Base-by-base conservation (phyloP, 2,797 vertebrate species). In the Neoniphon sammara region DNA sequence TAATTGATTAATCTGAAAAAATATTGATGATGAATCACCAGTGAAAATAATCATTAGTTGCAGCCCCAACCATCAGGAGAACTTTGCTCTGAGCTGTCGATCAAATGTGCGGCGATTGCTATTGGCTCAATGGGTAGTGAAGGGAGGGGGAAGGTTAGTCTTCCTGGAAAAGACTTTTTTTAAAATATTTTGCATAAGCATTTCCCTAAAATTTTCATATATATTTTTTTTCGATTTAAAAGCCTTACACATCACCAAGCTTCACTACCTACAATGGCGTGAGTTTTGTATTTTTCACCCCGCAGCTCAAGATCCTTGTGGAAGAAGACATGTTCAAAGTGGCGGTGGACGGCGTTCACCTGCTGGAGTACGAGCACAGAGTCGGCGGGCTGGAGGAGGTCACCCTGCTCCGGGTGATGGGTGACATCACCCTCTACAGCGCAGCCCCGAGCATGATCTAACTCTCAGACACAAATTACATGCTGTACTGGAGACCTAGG, bases 241-340 rank as follows among this genome's bases (percentile, higher is more conserved):
- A n/a, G 5, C 47, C 47, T 7, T n/a, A 20, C n/a, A 50, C 46
- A 47, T 47, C 46, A 50, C n/a, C n/a, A 21, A 50, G 18, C 6
- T 50, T 7, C 47, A 50, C n/a, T 20, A 21, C 18, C 47, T 50
- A 21, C 9, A 5, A 50, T 20, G 47, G 15, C 5, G 15, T 46
- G 2, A 14, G 23, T 4, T 17, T 34, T 34, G 31, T 7, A 34
- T 34, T 34, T 34, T 17, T 66, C 18, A 60, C 59, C 20, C 77
- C 84, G 7, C 93, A 99, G 97, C 85, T 99, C 54, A 96, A 97
- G 90, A 83, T 99, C 77, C 94, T 99, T 0, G 95, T 96, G 42
- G 96, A 99, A 74, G 67, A 73, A 0, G 95, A 97, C 75, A 88
- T 93, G 70, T 97, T 95, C 81, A 98, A 97, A 88, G 95, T 99